Percentiles rank a stretch among this genome's conserved stretches.
Evolutionary conservation across 2,888 invertebrate species (phyloP).

Genomic region (Athalia circularis): DNA sequence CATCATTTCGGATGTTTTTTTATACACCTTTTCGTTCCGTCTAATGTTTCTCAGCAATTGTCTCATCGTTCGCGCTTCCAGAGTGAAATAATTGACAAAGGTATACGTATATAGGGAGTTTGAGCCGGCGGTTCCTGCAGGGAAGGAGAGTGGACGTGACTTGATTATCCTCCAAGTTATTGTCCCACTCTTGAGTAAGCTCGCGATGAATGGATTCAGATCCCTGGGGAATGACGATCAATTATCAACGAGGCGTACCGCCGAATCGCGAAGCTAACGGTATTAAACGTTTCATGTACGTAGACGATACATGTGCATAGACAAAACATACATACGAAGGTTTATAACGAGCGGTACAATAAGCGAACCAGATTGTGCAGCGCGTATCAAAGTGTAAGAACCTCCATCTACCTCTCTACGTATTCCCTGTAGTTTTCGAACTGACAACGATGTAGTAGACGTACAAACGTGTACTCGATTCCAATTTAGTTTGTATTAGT

Average conservation of each 20-base stretch:
- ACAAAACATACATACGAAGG: not conserved
- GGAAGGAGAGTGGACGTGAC: conserved; percentile 31
- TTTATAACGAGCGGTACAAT: no score
- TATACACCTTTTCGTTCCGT: not conserved
- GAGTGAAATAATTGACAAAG: conserved; percentile 29
- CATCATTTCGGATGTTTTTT: not conserved
- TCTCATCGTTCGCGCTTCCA: not conserved
- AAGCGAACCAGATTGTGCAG: no score
- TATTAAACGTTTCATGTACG: conserved; percentile 14
- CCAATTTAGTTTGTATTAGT: no score
- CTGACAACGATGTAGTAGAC: no score
- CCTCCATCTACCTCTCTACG: no score
- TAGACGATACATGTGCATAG: not conserved
- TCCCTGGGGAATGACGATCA: conserved; percentile 27
- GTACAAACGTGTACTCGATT: no score
- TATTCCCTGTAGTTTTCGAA: no score
- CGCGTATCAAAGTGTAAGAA: no score
- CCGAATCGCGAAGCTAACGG: conserved; percentile 29
- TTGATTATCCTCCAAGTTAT: conserved; percentile 39
- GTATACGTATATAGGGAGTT: conserved; percentile 27
- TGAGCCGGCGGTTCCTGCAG: conserved; percentile 9
- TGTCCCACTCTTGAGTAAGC: conserved; percentile 39
- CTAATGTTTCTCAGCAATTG: not conserved
- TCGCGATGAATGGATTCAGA: conserved; percentile 39
- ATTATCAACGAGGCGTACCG: conserved; percentile 32